A percentile compares a stretch with the other conserved stretches of the same genome.
Evolutionary conservation across 2,888 invertebrate species (phyloP).

Genomic region (Eupithecia tripunctaria): DNA sequence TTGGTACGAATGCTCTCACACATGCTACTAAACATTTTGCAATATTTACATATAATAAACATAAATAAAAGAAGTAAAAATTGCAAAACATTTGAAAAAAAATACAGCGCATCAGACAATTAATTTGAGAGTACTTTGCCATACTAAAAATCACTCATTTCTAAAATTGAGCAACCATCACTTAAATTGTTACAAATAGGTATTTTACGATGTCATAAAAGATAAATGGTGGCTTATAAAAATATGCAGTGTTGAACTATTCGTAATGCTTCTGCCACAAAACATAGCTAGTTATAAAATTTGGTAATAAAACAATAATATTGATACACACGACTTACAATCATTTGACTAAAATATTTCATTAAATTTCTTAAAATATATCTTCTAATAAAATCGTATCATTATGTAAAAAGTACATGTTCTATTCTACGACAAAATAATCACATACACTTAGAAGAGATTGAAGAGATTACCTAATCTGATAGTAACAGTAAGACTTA

Average conservation of each 20-base stretch:
- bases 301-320: slow-evolving; percentile 24
- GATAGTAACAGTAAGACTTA: slow-evolving; percentile 55
- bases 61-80: slow-evolving; percentile 10
- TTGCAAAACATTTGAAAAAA: slow-evolving; percentile 40
- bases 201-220: slow-evolving; percentile 77
- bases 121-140: neutral
- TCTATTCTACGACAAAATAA: slow-evolving; percentile 82
- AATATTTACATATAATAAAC: slow-evolving; percentile 41
- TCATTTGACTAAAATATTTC: slow-evolving; percentile 45
- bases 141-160: slow-evolving; percentile 51
- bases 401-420: slow-evolving; percentile 75
- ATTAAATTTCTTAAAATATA: slow-evolving; percentile 63
- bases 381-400: slow-evolving; percentile 75
- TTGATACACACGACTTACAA: slow-evolving; percentile 45
- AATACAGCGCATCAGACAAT: slow-evolving; percentile 13
- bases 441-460: slow-evolving; percentile 57
- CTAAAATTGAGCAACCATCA: slow-evolving; percentile 80
- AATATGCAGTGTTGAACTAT: slow-evolving; percentile 36
- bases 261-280: slow-evolving; percentile 25
- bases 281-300: slow-evolving; percentile 18
- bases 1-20: slow-evolving; percentile 54
- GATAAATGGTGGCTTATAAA: slow-evolving; percentile 45
- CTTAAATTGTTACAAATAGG: slow-evolving; percentile 64
- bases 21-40: slow-evolving; percentile 29
- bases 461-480: slow-evolving; percentile 53